These are phyloP conservation scores for Netelia inedita DNA, from an alignment of 2,888 invertebrate species.

Conservation along the genomic window DNA sequence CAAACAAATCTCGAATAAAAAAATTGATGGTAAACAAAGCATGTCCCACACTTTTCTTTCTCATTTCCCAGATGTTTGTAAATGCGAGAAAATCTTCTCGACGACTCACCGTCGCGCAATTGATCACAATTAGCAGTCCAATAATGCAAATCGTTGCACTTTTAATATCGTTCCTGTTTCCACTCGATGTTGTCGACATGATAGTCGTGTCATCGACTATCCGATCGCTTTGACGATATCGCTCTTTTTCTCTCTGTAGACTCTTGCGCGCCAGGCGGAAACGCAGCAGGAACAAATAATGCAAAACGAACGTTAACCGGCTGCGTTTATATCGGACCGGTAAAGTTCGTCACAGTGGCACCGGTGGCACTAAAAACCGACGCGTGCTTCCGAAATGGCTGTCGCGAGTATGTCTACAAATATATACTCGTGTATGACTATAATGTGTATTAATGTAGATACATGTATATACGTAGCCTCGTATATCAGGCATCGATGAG, in stretches of 20 bases:
- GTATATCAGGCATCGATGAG: conserved; percentile 65
- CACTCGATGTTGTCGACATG: conserved; percentile 55
- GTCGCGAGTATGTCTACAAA: background rate
- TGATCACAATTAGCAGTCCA: conserved; percentile 54
- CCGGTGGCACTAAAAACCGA: conserved; percentile 18
- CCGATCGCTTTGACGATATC: conserved; percentile 8
- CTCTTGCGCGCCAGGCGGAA: background rate
- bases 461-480: conserved; percentile 3
- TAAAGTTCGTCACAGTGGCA: conserved; percentile 50
- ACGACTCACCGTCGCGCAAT: conserved; percentile 64
- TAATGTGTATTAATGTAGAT: background rate
- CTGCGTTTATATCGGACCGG: conserved; percentile 66
- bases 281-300: conserved; percentile 58
- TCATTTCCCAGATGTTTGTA: conserved; percentile 2
- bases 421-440: background rate
- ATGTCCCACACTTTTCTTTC: background rate
- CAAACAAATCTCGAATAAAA: conserved; percentile 25
- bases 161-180: conserved; percentile 29
- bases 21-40: conserved; percentile 12
- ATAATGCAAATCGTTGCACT: conserved; percentile 33
- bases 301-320: conserved; percentile 44
- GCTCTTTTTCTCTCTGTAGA: background rate
- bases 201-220: conserved; percentile 34
- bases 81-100: background rate
- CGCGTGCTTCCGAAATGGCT: conserved; percentile 36